phyloP scores from a whole-genome alignment of 2,888 invertebrate genomes.

The Ecdyonurus torrentis region DNA sequence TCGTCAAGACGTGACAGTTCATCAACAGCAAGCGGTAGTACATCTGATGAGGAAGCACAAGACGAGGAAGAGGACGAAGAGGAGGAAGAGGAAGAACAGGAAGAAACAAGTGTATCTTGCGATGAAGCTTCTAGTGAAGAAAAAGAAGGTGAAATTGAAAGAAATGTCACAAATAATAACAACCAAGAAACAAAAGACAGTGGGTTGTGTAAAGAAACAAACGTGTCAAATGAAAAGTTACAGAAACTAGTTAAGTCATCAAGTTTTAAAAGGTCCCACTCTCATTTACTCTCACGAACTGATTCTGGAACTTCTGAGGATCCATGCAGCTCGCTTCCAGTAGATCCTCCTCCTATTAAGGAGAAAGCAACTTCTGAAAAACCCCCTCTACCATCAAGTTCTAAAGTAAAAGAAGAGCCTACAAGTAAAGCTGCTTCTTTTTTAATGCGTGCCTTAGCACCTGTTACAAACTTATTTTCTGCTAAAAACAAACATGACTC shows the following conservation, averaged over 20 bases:
- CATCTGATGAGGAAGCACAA: not conserved
- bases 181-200: not conserved
- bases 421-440: slow-evolving; percentile 29
- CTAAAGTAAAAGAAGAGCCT: slow-evolving; percentile 23
- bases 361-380: slow-evolving; percentile 23
- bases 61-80: not conserved
- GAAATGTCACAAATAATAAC: not conserved
- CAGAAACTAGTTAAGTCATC: not conserved
- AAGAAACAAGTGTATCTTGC: too few species aligned
- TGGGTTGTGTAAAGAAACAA: not conserved
- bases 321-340: slow-evolving; percentile 27
- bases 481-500: slow-evolving; percentile 39
- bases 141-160: not conserved
- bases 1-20: not conserved
- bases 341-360: slow-evolving; percentile 36
- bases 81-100: not conserved
- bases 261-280: not conserved
- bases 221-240: not conserved
- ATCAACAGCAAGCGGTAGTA: not conserved
- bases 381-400: slow-evolving; percentile 34
- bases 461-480: slow-evolving; percentile 55
- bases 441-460: slow-evolving; percentile 53
- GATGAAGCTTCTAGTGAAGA: not conserved
- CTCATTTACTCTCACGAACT: not conserved
- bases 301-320: not conserved